Evolutionary conservation across 2,113 vertebrate species (phyloP).

Genomic region (Jaculus jaculus): DNA sequence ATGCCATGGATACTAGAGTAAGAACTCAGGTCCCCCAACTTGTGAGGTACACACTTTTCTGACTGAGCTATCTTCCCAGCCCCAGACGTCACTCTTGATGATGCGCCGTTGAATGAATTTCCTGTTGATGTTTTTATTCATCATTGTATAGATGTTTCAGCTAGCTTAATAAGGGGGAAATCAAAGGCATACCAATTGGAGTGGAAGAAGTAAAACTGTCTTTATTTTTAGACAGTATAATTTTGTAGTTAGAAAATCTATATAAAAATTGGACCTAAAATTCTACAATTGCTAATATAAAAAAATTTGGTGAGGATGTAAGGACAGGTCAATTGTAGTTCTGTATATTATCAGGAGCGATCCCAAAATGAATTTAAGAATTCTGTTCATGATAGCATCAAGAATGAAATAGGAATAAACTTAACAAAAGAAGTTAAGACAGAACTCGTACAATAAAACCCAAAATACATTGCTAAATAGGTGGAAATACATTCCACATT

Average conservation of each 20-base stretch:
- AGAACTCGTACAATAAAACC: neutral
- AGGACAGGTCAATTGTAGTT: neutral
- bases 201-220: neutral
- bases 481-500: neutral
- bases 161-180: neutral
- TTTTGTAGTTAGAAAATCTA: neutral
- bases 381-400: neutral
- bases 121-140: neutral
- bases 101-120: neutral
- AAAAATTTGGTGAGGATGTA: neutral
- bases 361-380: neutral
- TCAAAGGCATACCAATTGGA: neutral
- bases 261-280: neutral
- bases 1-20: too few relatives aligned
- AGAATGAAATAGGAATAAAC: neutral
- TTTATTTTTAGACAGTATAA: neutral
- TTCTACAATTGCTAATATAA: neutral
- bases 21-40: too few relatives aligned
- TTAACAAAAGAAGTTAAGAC: neutral
- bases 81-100: too few relatives aligned
- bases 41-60: too few relatives aligned
- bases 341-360: neutral
- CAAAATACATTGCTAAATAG: neutral
- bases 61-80: too few relatives aligned
- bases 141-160: neutral